phyloP scores from a whole-genome alignment of 1,140 invertebrate species.

The Phocides pigmalion region DNA sequence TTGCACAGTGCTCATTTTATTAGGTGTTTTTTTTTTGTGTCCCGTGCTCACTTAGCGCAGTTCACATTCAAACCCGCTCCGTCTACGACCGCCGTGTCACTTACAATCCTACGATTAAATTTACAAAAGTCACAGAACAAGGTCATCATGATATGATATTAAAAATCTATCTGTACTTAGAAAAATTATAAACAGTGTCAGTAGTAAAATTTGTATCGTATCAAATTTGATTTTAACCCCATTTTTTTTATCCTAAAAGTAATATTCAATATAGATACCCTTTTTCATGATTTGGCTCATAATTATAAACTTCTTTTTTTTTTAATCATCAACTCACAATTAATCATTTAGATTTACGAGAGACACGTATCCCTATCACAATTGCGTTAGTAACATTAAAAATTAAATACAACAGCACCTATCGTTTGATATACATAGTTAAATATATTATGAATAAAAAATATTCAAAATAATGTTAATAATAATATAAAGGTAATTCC shows the following conservation, averaged over 20 bases:
- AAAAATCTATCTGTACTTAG: conserved; percentile 76
- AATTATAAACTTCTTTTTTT: conserved; percentile 44
- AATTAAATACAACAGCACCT: conserved; percentile 81
- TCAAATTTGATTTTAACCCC: conserved; percentile 73
- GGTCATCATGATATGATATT: conserved; percentile 74
- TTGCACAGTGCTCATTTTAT: too few relatives aligned
- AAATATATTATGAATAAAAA: conserved; percentile 69
- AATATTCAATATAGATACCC: conserved; percentile 72
- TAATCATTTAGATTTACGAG: conserved; percentile 64
- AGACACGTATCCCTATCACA: conserved; percentile 75
- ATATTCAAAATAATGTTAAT: conserved; percentile 68
- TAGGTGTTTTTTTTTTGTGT: too few relatives aligned
- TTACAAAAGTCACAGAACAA: conserved; percentile 63
- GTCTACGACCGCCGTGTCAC: conserved; percentile 35
- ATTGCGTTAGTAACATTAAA: conserved; percentile 72
- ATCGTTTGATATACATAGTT: conserved; percentile 74
- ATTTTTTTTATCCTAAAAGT: conserved; percentile 67
- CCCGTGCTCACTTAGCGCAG: too few relatives aligned
- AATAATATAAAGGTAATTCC: conserved; percentile 56
- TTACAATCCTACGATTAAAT: conserved; percentile 58
- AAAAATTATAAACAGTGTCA: conserved; percentile 69
- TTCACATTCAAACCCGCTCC: neutral
- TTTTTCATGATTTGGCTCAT: conserved; percentile 77
- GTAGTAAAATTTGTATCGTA: conserved; percentile 76
- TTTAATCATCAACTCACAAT: conserved; percentile 45